Conservation (phyloP, 1,140 invertebrate genomes). For the Apis laboriosa region DNA sequence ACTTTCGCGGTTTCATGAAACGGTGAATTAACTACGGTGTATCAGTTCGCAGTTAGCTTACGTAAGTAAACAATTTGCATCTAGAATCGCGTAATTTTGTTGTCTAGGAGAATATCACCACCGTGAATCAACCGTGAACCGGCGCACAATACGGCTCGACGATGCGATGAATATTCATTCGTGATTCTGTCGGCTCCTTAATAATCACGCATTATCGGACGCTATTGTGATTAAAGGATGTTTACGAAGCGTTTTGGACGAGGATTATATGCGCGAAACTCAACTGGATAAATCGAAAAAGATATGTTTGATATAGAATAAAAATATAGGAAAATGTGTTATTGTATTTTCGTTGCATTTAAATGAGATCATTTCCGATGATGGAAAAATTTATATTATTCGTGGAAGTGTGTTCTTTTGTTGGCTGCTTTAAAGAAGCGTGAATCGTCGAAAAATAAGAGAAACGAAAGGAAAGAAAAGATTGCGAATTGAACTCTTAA, state of each 20-base stretch:
- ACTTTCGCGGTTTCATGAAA: constrained; percentile 16
- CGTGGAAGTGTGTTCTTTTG: background rate
- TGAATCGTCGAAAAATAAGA: background rate
- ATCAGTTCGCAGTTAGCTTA: constrained; percentile 35
- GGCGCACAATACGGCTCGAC: background rate
- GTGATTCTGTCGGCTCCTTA: background rate
- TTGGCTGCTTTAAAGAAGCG: background rate
- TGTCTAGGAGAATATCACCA: background rate
- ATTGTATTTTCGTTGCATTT: constrained; percentile 9
- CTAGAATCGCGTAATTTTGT: constrained; percentile 37
- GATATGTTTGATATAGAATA: no score
- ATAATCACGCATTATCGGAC: constrained; percentile 14
- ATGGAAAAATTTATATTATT: background rate
- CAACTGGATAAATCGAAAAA: background rate
- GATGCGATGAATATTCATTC: constrained; percentile 52
- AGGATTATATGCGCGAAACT: background rate
- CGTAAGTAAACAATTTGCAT: constrained; percentile 52
- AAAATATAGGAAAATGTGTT: no score
- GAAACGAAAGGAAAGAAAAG: background rate
- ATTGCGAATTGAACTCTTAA: background rate
- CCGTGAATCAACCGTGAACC: background rate
- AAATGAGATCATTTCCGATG: background rate
- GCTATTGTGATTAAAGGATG: constrained; percentile 11
- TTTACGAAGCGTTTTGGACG: constrained; percentile 27
- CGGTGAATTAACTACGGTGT: constrained; percentile 1